phyloP scores from a whole-genome alignment of 2,797 vertebrate genomes.

The Bryconaethiops microstoma region DNA sequence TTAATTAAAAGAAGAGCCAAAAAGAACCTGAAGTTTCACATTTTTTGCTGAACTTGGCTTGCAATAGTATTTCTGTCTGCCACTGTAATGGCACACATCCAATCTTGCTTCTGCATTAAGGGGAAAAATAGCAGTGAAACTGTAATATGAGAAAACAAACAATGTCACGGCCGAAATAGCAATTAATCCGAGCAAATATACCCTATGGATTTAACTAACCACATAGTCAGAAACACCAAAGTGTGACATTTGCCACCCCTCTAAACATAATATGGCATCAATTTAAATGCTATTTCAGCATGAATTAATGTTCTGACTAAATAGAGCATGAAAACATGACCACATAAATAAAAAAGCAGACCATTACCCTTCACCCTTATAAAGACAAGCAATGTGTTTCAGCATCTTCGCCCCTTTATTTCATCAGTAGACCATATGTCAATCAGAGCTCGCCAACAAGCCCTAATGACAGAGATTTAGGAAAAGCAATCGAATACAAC shows the following conservation, averaged over 20 bases:
- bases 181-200: constrained; percentile 5
- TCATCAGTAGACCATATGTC: constrained; percentile 49
- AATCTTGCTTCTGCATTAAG: neutral
- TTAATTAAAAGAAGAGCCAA: constrained; percentile 28
- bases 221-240: neutral
- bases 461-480: constrained; percentile 43
- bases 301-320: neutral
- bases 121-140: neutral
- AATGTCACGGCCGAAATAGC: neutral
- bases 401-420: constrained; percentile 39
- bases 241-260: neutral
- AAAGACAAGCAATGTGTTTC: constrained; percentile 9
- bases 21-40: neutral
- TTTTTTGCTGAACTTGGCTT: neutral
- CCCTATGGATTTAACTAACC: neutral
- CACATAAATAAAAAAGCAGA: neutral
- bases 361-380: neutral
- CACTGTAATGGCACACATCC: neutral
- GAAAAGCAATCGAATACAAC: constrained; percentile 54
- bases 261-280: neutral
- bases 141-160: neutral
- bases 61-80: neutral
- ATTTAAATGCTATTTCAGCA: constrained; percentile 1
- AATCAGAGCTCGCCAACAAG: constrained; percentile 31
- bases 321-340: neutral